A percentile compares a stretch with the other conserved stretches of the same genome.
phyloP scores from a whole-genome alignment of 2,797 vertebrate species.

The Distichodus sexfasciatus region DNA sequence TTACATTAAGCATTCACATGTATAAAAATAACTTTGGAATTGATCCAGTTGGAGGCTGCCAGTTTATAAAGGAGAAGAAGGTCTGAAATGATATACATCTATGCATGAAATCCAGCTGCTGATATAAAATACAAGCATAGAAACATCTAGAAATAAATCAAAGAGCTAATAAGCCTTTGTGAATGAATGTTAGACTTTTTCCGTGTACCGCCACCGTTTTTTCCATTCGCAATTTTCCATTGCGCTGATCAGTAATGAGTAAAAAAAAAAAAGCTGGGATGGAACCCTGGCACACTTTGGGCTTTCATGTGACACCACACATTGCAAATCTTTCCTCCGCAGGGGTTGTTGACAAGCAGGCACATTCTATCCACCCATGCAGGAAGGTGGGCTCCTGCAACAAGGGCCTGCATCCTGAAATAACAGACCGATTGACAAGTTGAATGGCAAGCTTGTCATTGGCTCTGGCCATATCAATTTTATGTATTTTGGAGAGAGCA shows the following conservation, averaged over 20 bases:
- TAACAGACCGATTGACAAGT: background rate
- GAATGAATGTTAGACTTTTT: no score
- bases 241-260: background rate
- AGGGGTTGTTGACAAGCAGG: constrained; percentile 35
- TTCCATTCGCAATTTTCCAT: no score
- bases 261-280: constrained; percentile 7
- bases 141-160: no score
- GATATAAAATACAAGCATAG: no score
- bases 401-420: constrained; percentile 16
- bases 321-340: constrained; percentile 31
- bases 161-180: no score
- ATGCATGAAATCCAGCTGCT: no score
- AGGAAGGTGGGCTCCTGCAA: background rate
- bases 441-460: background rate
- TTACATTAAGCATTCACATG: no score
- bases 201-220: background rate
- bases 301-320: constrained; percentile 15
- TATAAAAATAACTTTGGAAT: no score
- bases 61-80: no score
- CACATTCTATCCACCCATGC: constrained; percentile 32
- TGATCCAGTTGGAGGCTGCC: no score
- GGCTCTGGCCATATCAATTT: background rate
- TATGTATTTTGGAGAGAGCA: background rate
- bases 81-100: no score
- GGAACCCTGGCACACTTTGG: background rate